Evolutionary conservation across 2,888 invertebrate species (phyloP).

Genomic region (Branchinecta sandiegonensis): DNA sequence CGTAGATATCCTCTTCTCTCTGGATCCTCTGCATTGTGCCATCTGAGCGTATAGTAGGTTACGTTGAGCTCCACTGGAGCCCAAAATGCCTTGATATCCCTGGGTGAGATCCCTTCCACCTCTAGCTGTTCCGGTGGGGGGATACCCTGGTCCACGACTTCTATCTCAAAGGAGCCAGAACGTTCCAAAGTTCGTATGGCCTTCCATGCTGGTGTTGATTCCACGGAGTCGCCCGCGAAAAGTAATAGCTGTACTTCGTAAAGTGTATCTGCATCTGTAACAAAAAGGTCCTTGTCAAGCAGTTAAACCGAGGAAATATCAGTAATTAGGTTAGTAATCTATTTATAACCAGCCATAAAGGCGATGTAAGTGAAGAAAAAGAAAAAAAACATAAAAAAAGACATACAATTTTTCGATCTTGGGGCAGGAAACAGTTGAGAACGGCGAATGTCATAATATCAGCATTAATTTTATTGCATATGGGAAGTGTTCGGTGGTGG

Average conservation of each 20-base stretch:
- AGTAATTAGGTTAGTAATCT: no score
- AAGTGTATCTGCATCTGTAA: slow-evolving; percentile 30
- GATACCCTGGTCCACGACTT: slow-evolving; percentile 25
- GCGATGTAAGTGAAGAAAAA: no score
- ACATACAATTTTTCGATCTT: no score
- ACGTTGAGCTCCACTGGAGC: slow-evolving; percentile 29
- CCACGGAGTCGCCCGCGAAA: slow-evolving; percentile 29
- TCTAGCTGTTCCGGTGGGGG: slow-evolving; percentile 37
- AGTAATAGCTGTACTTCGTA: slow-evolving; percentile 33
- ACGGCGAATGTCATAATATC: no score
- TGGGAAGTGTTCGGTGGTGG: no score
- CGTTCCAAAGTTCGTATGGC: slow-evolving; percentile 30
- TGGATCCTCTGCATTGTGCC: background rate
- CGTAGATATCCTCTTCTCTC: slow-evolving; percentile 5
- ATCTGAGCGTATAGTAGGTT: slow-evolving; percentile 11
- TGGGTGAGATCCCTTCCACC: slow-evolving; percentile 39
- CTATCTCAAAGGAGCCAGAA: slow-evolving; percentile 35
- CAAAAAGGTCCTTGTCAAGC: background rate
- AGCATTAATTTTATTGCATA: no score
- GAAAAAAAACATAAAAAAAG: no score
- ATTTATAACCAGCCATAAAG: no score
- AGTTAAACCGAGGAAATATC: no score
- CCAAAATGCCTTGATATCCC: slow-evolving; percentile 43
- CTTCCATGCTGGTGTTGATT: slow-evolving; percentile 30
- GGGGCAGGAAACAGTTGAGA: no score